Base-by-base conservation (phyloP, 2,888 invertebrate genomes). In the Koerneria pararmatus region DNA sequence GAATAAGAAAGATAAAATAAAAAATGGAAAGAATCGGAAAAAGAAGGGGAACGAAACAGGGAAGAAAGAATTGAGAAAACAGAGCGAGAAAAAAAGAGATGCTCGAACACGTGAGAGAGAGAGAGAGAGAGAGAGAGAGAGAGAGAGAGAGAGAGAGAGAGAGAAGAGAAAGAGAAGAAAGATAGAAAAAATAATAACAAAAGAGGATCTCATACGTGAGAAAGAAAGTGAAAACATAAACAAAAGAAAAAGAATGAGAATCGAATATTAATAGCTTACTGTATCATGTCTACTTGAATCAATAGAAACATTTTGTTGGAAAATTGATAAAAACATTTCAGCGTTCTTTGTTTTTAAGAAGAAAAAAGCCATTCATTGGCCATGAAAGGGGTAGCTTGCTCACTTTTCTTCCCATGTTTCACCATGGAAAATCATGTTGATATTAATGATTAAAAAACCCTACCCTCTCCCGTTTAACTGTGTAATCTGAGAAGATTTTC, bases 91-190 rank as follows among this genome's bases (percentile, higher is more conserved):
- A 60, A 48, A 48, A 49, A 48, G 22, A 22, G 15, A n/a, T 51
- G 31, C 4, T 46, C 31, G 19, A 29, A 49, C 27, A n/a, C 46
- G 51, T 51, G 51, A n/a, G n/a, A 22, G 59, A 60, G 34, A 15
- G 32, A 46, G 59, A 32, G 59, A 46, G 31, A 8, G 60, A 48
- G 19, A 29, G 60, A 41, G 27, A 41, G 51, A 22, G 51, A n/a
- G n/a, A 22, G 59, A 60, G 34, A 15, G 32, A 46, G 59, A 32
- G 59, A 46, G 59, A 41, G 46, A 37, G 29, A n/a, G 31, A 41
- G 35, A 46, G 46, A 11, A 46, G 46, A 46, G 46, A 46, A 19
- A 46, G 11, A 46, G 19, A 19, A 15, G 46, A 46, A 46, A 15
- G 46, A 19, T 11, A 46, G 19, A 11, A 46, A 46, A 46, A 46